Conservation (phyloP, 2,797 vertebrate species). For the Carcharodon carcharias region DNA sequence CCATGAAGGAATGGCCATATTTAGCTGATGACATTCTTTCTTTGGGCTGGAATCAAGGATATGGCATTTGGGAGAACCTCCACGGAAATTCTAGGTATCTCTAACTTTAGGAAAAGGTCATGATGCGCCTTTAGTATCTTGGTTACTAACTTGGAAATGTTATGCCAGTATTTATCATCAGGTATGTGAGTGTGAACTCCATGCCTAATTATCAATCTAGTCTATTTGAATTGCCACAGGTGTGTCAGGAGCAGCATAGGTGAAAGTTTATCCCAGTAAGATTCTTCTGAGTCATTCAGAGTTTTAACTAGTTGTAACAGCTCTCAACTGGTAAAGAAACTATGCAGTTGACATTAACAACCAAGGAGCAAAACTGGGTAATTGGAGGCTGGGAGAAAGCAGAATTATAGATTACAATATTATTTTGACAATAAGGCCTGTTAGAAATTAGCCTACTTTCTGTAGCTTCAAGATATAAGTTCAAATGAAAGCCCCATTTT, state of each 20-base stretch:
- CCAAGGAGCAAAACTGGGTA: not conserved
- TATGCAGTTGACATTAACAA: not conserved
- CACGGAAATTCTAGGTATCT: not conserved
- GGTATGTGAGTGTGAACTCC: not conserved
- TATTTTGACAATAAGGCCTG: not conserved
- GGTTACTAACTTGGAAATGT: not conserved
- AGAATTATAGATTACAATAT: not conserved
- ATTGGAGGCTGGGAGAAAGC: not conserved
- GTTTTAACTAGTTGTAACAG: not conserved
- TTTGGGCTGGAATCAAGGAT: not conserved
- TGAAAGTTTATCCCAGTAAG: not conserved
- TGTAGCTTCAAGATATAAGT: not conserved
- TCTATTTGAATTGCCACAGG: not conserved
- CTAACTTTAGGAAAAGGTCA: not conserved
- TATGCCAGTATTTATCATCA: not conserved
- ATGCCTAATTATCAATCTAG: not conserved
- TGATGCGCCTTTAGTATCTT: not conserved
- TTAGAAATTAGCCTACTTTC: not conserved
- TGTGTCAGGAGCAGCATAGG: not conserved
- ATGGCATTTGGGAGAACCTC: not conserved
- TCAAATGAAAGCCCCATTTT: not conserved
- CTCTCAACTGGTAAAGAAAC: not conserved
- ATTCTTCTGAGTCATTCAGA: not conserved
- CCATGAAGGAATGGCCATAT: not conserved
- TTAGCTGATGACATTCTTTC: not conserved